Evolutionary conservation across 2,888 invertebrate genomes (phyloP), one percentile per base, ranked within the genome.

Genomic region (Rotaria magnacalcarata): DNA sequence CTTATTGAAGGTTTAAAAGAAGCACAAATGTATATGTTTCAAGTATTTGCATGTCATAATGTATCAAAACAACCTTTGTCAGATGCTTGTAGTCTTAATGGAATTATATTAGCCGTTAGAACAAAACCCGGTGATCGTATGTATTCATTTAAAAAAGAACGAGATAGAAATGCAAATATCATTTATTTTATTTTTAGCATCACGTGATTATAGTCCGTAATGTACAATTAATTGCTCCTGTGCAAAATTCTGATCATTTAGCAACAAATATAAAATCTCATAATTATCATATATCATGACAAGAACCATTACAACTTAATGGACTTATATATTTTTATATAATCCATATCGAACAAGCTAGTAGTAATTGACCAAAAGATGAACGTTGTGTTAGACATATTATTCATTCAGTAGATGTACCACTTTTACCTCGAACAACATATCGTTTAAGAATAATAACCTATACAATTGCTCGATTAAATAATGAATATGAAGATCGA

Each of bases 1-100:
- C 47, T 80, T 47, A 80, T 47, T 47, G 80, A 43, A n/a, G 4
- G 14, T 47, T 47, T 80, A 47, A 80, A 21, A 47, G 24, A 80
- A 47, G 80, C 80, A 80, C 80, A 80, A 47, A 41, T 80, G 34
- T 80, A 80, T 47, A 80, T 80, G 80, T 80, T 80, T 47, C 80
- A 80, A 80, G n/a, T 80, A 7, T 80, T n/a, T 80, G 80, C 80
- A n/a, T 80, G 80, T 80, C 80, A 80, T n/a, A 4, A 80, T 43
- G 24, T 47, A 43, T 21, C 43, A 80, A 80, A 47, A n/a, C 47
- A 43, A n/a, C 6, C 47, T 10, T 80, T 80, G 47, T 80, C 80
- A 1, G 80, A 80, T 47, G 80, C 80, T n/a, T 80, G 80, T 14
- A 80, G 80, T 80, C 21, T n/a, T 11, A 80, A 21, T 43, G 80